phyloP scores from a whole-genome alignment of 92 coral and sea anemone genomes.

The Parazoanthus darwini region DNA sequence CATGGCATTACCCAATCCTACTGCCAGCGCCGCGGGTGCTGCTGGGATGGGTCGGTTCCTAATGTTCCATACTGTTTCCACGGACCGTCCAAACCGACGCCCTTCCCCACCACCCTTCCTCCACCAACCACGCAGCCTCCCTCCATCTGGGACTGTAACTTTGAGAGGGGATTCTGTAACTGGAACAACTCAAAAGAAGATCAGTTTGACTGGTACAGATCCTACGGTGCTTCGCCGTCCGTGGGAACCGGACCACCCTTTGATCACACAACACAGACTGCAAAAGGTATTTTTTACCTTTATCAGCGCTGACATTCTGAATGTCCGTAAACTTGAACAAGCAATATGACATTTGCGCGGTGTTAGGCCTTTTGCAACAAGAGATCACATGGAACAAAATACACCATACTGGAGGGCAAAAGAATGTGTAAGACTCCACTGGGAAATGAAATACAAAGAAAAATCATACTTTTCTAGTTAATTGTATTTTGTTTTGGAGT shows the following conservation, averaged over 20 bases:
- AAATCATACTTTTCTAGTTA: too few relatives aligned
- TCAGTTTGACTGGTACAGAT: constrained; percentile 73
- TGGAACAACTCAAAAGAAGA: constrained; percentile 91
- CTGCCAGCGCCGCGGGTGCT: constrained; percentile 81
- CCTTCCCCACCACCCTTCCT: constrained; percentile 91
- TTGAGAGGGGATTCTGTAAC: constrained; percentile 72
- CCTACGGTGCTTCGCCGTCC: constrained; percentile 66
- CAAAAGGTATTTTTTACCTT: constrained; percentile 58
- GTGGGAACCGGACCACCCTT: constrained; percentile 75
- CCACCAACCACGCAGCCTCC: constrained; percentile 88
- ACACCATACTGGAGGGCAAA: too few relatives aligned
- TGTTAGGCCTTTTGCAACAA: too few relatives aligned
- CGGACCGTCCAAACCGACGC: constrained; percentile 92
- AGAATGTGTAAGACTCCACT: too few relatives aligned
- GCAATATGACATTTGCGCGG: too few relatives aligned
- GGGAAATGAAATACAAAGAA: too few relatives aligned
- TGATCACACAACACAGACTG: constrained; percentile 89
- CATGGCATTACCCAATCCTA: constrained; percentile 57
- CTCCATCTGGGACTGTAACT: constrained; percentile 86
- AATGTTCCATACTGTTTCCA: constrained; percentile 86
- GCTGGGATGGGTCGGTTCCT: constrained; percentile 88
- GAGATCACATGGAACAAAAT: too few relatives aligned
- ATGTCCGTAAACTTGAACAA: too few relatives aligned
- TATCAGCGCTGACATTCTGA: background rate
- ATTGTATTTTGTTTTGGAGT: too few relatives aligned